phyloP scores from a whole-genome alignment of 2,888 invertebrate genomes.

The Tridacna crocea region DNA sequence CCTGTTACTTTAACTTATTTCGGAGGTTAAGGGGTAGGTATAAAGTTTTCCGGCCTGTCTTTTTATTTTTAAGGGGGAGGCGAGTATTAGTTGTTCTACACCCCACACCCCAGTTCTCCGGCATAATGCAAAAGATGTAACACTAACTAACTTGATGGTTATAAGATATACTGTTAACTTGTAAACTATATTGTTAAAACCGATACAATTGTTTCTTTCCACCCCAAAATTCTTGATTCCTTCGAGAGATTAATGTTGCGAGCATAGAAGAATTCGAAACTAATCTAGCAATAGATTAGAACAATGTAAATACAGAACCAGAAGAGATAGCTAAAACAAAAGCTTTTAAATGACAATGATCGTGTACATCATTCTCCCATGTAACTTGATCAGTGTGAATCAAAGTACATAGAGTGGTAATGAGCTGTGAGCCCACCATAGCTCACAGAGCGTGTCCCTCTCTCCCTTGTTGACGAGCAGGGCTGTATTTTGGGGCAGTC shows the following conservation, averaged over 20 bases:
- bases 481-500: constrained; percentile 39
- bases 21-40: too few relatives aligned
- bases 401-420: constrained; percentile 37
- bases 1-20: too few relatives aligned
- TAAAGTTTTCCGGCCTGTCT: too few relatives aligned
- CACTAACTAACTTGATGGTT: neutral
- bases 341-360: constrained; percentile 22
- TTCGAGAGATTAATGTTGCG: constrained; percentile 20
- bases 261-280: constrained; percentile 35
- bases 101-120: neutral
- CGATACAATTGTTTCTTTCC: constrained; percentile 16
- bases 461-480: constrained; percentile 22
- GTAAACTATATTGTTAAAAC: constrained; percentile 12
- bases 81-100: neutral
- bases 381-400: constrained; percentile 47
- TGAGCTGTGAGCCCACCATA: constrained; percentile 41
- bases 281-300: constrained; percentile 30
- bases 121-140: neutral
- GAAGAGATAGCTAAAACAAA: constrained; percentile 20
- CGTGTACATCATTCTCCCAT: constrained; percentile 18
- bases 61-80: too few relatives aligned
- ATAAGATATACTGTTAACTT: constrained; percentile 24
- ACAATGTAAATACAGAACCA: constrained; percentile 11
- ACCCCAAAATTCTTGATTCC: neutral
- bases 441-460: constrained; percentile 31